These are phyloP conservation scores for Tanypteryx hageni DNA, from an alignment of 2,888 invertebrate species.

Conservation along the genomic window DNA sequence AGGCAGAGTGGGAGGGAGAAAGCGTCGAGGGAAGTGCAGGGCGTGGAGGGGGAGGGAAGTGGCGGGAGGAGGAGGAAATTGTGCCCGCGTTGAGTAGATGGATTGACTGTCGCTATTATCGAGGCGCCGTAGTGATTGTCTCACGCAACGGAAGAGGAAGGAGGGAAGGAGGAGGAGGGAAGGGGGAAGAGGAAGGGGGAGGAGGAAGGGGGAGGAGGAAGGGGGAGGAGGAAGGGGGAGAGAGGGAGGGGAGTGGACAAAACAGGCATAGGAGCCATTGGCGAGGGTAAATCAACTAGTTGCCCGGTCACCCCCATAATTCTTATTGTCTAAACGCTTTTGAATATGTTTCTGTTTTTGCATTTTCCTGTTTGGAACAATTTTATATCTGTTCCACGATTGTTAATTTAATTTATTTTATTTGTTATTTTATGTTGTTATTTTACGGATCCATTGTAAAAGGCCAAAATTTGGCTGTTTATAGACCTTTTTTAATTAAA, in stretches of 20 bases:
- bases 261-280: not conserved
- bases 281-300: not conserved
- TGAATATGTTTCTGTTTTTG: too few species aligned
- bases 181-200: not conserved
- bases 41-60: not conserved
- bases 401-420: too few species aligned
- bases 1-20: not conserved
- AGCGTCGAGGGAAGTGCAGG: not conserved
- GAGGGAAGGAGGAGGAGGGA: not conserved
- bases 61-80: not conserved
- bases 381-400: too few species aligned
- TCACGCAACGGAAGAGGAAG: not conserved
- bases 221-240: not conserved
- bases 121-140: not conserved
- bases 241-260: not conserved
- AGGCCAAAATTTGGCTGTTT: too few species aligned
- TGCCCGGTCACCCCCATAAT: too few species aligned
- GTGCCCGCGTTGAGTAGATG: slow-evolving; percentile 11
- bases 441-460: too few species aligned
- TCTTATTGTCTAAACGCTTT: too few species aligned
- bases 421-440: too few species aligned
- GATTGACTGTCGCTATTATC: slow-evolving; percentile 12
- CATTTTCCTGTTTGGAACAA: too few species aligned
- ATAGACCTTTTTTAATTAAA: too few species aligned
- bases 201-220: too few species aligned